These are phyloP conservation scores for Novumbra hubbsi DNA, from an alignment of 2,797 vertebrate species.

Conservation along the genomic window DNA sequence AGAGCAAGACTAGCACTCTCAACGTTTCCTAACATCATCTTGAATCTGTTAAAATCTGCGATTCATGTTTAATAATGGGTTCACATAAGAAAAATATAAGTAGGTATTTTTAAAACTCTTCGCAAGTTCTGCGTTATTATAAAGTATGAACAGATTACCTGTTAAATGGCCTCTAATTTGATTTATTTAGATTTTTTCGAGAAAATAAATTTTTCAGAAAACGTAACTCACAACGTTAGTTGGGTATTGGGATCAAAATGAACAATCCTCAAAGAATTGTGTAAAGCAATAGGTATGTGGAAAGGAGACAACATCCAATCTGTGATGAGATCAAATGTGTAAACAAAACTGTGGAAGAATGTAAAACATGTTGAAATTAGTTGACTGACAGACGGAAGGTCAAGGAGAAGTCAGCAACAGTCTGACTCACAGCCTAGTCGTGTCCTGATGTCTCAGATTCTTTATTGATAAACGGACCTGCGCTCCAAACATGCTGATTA, in stretches of 20 bases:
- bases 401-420: constrained; percentile 17
- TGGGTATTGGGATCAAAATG: not conserved
- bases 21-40: too few relatives aligned
- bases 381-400: constrained; percentile 10
- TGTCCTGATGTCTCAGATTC: constrained; percentile 15
- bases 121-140: too few relatives aligned
- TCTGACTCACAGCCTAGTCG: not conserved
- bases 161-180: not conserved
- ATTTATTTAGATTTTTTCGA: not conserved
- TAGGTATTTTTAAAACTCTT: too few relatives aligned
- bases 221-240: not conserved
- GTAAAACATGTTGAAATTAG: constrained; percentile 41
- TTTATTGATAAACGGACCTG: not conserved
- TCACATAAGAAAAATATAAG: too few relatives aligned
- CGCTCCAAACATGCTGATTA: not conserved
- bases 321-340: constrained; percentile 15
- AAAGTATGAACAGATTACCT: not conserved
- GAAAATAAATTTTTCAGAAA: not conserved
- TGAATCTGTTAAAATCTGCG: too few relatives aligned
- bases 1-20: too few relatives aligned
- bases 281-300: not conserved
- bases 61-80: too few relatives aligned
- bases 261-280: constrained; percentile 2
- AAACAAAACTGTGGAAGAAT: constrained; percentile 35
- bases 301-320: constrained; percentile 23